Evolutionary conservation across 2,797 vertebrate genomes (phyloP).

Genomic region (Neosalanx taihuensis): DNA sequence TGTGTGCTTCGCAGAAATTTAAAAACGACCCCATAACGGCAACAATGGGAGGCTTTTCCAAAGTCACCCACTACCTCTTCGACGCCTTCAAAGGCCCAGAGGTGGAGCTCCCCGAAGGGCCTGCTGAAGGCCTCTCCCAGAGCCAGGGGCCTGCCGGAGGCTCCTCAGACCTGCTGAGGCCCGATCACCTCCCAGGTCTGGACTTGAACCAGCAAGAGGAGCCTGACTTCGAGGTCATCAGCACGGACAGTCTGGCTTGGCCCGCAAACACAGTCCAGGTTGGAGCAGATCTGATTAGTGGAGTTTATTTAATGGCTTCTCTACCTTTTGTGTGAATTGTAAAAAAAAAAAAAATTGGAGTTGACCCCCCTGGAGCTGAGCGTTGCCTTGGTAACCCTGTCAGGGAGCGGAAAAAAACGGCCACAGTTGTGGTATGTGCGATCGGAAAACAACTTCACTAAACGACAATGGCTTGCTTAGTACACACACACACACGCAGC

Average conservation of each 20-base stretch:
- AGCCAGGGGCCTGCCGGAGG: slow-evolving; percentile 72
- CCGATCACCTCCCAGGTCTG: slow-evolving; percentile 74
- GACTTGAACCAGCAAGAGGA: slow-evolving; percentile 84
- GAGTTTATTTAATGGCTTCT: background rate
- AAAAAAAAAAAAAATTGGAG: background rate
- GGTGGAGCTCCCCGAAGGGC: background rate
- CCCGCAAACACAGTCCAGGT: background rate
- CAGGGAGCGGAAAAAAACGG: background rate
- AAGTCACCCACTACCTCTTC: slow-evolving; percentile 82
- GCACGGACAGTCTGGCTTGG: slow-evolving; percentile 66
- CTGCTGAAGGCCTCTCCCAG: background rate
- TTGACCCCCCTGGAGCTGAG: slow-evolving; percentile 1
- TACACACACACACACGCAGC: background rate
- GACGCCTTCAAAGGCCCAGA: slow-evolving; percentile 71
- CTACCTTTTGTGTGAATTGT: background rate
- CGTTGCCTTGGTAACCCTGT: slow-evolving; percentile 7
- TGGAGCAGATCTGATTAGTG: background rate
- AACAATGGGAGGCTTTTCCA: slow-evolving; percentile 81
- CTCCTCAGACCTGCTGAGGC: slow-evolving; percentile 77
- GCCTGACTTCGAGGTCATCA: slow-evolving; percentile 84
- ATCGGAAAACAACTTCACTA: background rate
- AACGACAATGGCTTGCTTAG: background rate
- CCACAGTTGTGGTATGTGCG: background rate
- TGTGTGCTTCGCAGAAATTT: slow-evolving; percentile 68
- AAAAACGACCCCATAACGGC: slow-evolving; percentile 78